phyloP scores from a whole-genome alignment of 2,888 invertebrate genomes.

The Coenonympha glycerion region DNA sequence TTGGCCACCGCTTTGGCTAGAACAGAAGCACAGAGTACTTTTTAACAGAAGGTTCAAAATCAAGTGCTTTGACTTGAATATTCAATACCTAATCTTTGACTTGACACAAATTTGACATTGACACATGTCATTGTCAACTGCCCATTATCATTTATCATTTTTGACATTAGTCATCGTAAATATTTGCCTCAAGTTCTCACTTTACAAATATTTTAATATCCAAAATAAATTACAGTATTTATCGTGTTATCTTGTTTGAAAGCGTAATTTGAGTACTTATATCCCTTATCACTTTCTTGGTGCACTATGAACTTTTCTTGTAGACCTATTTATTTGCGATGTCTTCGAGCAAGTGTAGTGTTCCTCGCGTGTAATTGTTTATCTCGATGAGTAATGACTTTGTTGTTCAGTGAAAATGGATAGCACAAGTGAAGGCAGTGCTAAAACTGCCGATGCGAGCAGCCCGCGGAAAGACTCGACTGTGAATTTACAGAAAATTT shows the following conservation, averaged over 20 bases:
- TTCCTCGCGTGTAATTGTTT: too few species aligned
- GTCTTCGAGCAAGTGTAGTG: slow-evolving; percentile 3
- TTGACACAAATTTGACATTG: too few species aligned
- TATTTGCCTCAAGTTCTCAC: slow-evolving; percentile 22
- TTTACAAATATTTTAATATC: slow-evolving; percentile 32
- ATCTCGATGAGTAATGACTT: slow-evolving; percentile 27
- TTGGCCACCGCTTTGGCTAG: too few species aligned
- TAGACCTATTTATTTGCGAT: slow-evolving; percentile 7
- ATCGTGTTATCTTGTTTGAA: slow-evolving; percentile 45
- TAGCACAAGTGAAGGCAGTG: slow-evolving; percentile 41
- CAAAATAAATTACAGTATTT: slow-evolving; percentile 39
- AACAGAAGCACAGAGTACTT: too few species aligned
- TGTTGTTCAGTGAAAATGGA: slow-evolving; percentile 54
- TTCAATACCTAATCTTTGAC: too few species aligned
- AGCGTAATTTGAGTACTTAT: slow-evolving; percentile 30
- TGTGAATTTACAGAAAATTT: slow-evolving; percentile 79
- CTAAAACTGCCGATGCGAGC: slow-evolving; percentile 43
- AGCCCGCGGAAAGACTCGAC: slow-evolving; percentile 54
- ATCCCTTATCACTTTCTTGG: slow-evolving; percentile 33
- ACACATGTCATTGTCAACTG: neutral
- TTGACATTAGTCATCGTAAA: slow-evolving; percentile 48
- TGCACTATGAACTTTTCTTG: slow-evolving; percentile 21
- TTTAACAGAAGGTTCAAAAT: too few species aligned
- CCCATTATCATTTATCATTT: too few species aligned
- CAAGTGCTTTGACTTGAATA: too few species aligned